Conservation (phyloP, 2,113 vertebrate genomes). For the Perca fluviatilis region DNA sequence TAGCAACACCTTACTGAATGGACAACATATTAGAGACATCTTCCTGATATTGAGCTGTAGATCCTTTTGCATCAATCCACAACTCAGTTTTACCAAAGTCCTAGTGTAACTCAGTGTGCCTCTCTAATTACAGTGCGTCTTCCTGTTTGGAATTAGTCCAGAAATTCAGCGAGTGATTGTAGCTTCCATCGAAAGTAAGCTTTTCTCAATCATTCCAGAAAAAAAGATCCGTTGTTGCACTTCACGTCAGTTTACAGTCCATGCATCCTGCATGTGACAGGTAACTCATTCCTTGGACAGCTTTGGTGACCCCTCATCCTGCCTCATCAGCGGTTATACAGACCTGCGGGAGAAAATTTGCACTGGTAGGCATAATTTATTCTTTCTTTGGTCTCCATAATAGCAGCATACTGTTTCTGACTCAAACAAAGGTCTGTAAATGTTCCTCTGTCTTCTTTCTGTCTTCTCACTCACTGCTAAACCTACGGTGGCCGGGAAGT, state of each 20-base stretch:
- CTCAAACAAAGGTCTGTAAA: not conserved
- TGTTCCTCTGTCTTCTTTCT: constrained; percentile 4
- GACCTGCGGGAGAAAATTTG: not conserved
- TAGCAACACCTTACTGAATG: not conserved
- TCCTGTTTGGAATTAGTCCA: not conserved
- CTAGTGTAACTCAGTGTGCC: not conserved
- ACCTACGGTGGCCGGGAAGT: too few species aligned
- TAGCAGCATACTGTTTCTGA: not conserved
- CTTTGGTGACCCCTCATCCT: not conserved
- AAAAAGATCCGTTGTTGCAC: not conserved
- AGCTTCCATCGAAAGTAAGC: not conserved
- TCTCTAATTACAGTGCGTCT: not conserved
- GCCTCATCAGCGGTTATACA: not conserved
- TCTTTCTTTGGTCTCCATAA: not conserved
- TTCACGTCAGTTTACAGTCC: not conserved
- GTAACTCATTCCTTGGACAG: not conserved
- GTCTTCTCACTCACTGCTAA: constrained; percentile 7
- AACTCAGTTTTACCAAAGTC: not conserved
- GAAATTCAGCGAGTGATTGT: not conserved
- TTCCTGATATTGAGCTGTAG: not conserved
- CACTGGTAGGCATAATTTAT: not conserved
- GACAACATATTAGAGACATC: not conserved
- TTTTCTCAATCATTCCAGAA: not conserved
- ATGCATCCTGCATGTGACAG: not conserved
- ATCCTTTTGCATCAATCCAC: not conserved